Evolutionary conservation across 2,888 invertebrate species (phyloP), one percentile per base, ranked within the genome.

Genomic region (Meiosimyza platycephala): DNA sequence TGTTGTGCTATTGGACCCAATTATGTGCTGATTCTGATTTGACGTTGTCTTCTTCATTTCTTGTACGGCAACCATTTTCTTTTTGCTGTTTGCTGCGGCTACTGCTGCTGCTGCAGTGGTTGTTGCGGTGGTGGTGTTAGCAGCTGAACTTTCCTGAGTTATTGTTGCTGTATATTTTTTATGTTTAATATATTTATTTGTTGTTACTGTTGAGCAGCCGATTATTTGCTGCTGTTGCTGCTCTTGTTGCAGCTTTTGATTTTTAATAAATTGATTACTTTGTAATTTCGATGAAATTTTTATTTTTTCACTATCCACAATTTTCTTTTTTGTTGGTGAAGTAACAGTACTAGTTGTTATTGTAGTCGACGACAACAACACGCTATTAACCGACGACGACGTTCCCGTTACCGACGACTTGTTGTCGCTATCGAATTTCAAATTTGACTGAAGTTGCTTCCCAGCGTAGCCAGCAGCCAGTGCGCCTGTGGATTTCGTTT

Each of bases 41-140:
- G 16, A 28, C 55, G 64, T 80, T 78, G 75, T 82, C 78, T 86
- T 84, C 81, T 84, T 85, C 80, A 86, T 83, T 81, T 87, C 87
- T 83, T 86, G 87, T 84, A 88, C 88, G 78, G 88, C 86, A 78
- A 90, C 90, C 89, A 89, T 89, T 87, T 88, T 89, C 77, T 85
- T 81, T 82, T 83, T 80, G 76, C 75, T 78, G 75, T 78, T 76
- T 79, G 76, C 79, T 75, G 76, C 77, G 70, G 70, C 76, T 76
- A 73, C 22, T 28, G 28, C 28, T 28, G 28, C 73, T 63, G 76
- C 60, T 67, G 73, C 40, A 16, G 33, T 28, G 68, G 71, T 65
- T 59, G 18, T 72, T 67, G 71, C 65, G 75, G 55, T 60, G 74
- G 70, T 62, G 82, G 77, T 79, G 78, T 75, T 77, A 73, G 78